Base-by-base conservation (phyloP, 2,113 vertebrate species). In the Otolemur garnettii region DNA sequence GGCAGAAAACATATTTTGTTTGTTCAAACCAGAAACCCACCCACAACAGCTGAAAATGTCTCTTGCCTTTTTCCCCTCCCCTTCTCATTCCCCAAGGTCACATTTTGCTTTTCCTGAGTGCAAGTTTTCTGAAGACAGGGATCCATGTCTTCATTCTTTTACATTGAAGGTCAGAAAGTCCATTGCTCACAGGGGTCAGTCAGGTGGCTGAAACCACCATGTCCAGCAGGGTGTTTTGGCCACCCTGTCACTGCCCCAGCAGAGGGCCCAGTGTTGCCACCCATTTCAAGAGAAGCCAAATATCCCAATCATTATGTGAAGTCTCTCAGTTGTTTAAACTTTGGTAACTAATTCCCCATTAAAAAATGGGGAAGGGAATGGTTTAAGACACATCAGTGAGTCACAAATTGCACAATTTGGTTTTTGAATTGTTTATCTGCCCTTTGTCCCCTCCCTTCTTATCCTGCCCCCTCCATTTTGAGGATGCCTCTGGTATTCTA, bases 171-270 rank as follows among this genome's bases (percentile, higher is more conserved):
- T 42, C 57, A 45, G 86, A 75, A 92, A 22, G 55, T 35, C 14
- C 38, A 1, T 53, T 33, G 72, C 19, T 74, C 60, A 14, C 28
- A 26, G 79, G n/a, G 38, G 33, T 64, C 33, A 10, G 33, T 33
- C 4, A 0, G 53, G 8, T 19, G 83, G 53, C 53, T 30, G 13
- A 45, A 35, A 42, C 17, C 45, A 38, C 71, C 22, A 17, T 33
- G 69, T 13, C 0, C 8, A 26, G 33, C 35, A 55, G 74, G 19
- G 71, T 3, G 5, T 0, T 21, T 8, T 19, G 59, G 33, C 35
- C 1, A 0, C 59, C 35, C 50, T n/a, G 11, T 55, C n/a, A 62
- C 28, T 12, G 7, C 28, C 64, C 33, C 19, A 0, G 71, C 66
- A 53, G 5, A 18, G 59, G 15, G 10, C 5, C 92, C 53, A 1